Evolutionary conservation across 2,888 invertebrate species (phyloP).

Genomic region (Phytoseiulus persimilis): DNA sequence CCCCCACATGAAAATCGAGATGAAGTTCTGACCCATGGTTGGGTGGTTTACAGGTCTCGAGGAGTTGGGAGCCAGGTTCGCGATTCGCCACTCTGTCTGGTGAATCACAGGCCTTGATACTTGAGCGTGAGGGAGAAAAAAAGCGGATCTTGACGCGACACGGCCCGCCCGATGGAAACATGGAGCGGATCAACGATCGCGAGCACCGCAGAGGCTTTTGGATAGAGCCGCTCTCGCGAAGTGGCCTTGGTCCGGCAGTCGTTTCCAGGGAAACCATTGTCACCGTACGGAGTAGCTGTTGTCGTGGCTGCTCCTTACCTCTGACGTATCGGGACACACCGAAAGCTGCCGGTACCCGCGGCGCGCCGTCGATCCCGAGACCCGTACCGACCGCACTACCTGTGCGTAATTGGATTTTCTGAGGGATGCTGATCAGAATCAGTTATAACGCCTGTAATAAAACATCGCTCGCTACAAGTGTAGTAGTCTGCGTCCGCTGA

Average conservation of each 20-base stretch:
- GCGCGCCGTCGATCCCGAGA: neutral
- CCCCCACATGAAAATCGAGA: no score
- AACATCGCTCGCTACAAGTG: neutral
- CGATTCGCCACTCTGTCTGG: no score
- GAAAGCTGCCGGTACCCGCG: neutral
- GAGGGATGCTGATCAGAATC: neutral
- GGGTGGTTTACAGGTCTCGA: no score
- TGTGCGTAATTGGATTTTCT: neutral
- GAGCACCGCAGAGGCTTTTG: neutral
- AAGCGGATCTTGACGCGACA: no score
- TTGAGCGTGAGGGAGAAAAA: neutral
- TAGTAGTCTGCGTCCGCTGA: neutral
- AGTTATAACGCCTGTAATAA: neutral
- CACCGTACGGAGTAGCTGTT: neutral
- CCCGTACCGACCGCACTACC: neutral
- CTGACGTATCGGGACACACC: neutral
- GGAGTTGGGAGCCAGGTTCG: no score
- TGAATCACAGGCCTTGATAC: no score
- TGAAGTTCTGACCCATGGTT: no score
- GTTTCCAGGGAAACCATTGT: slow-evolving; percentile 5
- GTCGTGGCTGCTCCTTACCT: neutral
- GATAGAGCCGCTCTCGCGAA: neutral
- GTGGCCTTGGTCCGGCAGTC: neutral
- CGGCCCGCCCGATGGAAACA: neutral
- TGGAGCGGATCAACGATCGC: neutral